Conservation (phyloP, 2,797 vertebrate species). For the Xiphophorus birchmanni region DNA sequence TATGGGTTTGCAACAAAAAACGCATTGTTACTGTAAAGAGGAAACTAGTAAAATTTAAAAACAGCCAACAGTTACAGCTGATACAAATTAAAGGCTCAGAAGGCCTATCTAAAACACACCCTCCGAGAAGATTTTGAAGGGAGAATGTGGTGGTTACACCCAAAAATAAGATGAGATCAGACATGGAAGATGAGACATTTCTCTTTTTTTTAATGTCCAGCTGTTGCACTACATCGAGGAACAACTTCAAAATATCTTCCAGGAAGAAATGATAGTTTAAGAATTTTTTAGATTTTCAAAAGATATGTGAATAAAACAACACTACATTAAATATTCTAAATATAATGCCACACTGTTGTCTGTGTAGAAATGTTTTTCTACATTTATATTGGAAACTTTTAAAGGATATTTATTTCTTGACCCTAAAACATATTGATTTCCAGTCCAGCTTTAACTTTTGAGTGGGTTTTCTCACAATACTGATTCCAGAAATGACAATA, state of each 20-base stretch:
- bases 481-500: neutral
- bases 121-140: neutral
- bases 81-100: neutral
- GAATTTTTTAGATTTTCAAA: neutral
- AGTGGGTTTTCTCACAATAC: neutral
- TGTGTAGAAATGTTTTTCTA: neutral
- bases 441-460: neutral
- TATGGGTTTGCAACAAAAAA: neutral
- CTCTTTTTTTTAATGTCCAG: neutral
- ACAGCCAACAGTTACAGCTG: neutral
- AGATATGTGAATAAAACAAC: neutral
- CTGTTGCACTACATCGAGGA: neutral
- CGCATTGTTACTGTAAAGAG: slow-evolving; percentile 4
- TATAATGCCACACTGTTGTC: neutral
- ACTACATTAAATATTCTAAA: neutral
- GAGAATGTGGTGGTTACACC: neutral
- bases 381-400: neutral
- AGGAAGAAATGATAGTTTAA: neutral
- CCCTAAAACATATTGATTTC: neutral
- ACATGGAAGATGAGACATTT: neutral
- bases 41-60: neutral
- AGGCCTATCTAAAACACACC: neutral
- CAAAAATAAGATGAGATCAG: neutral
- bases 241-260: neutral
- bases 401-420: neutral